Evolutionary conservation across 2,888 invertebrate species (phyloP).

Genomic region (Coremacera marginata): DNA sequence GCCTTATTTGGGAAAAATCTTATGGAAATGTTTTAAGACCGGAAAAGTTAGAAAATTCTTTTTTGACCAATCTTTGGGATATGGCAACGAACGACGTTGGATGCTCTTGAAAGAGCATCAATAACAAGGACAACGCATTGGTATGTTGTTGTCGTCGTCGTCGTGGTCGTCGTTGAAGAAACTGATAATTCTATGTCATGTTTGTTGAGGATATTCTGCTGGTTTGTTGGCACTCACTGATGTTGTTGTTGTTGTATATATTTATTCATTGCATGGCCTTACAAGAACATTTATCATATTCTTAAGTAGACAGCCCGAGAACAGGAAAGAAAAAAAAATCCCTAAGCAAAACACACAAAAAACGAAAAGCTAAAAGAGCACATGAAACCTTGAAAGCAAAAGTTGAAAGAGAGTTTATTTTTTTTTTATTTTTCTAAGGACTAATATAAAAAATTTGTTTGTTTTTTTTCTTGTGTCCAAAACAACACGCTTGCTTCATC

Average conservation of each 20-base stretch:
- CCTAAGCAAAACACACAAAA: neutral
- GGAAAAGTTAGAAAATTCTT: neutral
- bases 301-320: slow-evolving; percentile 22
- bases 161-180: neutral
- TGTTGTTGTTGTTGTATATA: slow-evolving; percentile 7
- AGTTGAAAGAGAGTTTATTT: too few relatives aligned
- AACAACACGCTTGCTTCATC: too few relatives aligned
- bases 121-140: slow-evolving; percentile 4
- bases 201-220: neutral
- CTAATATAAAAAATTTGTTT: too few relatives aligned
- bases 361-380: neutral
- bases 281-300: slow-evolving; percentile 28
- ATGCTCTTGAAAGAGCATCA: slow-evolving; percentile 8
- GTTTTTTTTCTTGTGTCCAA: too few relatives aligned
- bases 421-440: too few relatives aligned
- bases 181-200: slow-evolving; percentile 18
- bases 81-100: neutral
- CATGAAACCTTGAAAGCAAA: neutral
- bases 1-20: neutral
- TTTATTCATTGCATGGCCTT: slow-evolving; percentile 22
- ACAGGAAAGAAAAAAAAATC: neutral
- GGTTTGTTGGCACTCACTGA: neutral
- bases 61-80: neutral
- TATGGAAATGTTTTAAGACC: neutral
- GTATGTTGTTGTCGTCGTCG: neutral